Percentiles rank a stretch among this genome's conserved stretches.
These are phyloP conservation scores for Macquaria ambigua DNA, from an alignment of 2,113 vertebrate species.

Conservation along the genomic window DNA sequence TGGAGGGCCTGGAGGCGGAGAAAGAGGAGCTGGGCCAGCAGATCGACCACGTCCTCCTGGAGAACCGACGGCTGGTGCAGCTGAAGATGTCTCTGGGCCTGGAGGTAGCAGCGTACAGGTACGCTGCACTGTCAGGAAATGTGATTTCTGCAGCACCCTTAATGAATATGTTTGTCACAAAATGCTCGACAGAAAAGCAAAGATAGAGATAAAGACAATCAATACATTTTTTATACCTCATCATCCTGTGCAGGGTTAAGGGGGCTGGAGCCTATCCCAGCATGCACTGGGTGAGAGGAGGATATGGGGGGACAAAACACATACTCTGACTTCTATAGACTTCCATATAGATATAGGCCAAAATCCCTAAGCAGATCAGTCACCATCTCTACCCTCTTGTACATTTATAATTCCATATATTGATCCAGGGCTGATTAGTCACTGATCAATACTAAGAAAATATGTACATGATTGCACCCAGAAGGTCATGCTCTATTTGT, in stretches of 20 bases:
- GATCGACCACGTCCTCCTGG: conserved; percentile 67
- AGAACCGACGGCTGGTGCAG: conserved; percentile 78
- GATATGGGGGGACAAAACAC: no score
- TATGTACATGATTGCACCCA: no score
- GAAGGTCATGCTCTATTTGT: no score
- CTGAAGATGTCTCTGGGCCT: conserved; percentile 81
- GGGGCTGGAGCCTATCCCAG: not conserved
- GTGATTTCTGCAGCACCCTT: not conserved
- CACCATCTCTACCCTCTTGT: no score
- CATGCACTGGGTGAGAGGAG: not conserved
- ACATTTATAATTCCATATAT: not conserved
- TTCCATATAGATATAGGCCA: no score
- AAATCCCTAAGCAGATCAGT: not conserved
- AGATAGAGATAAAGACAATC: no score
- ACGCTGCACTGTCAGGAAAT: not conserved
- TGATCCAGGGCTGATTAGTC: not conserved
- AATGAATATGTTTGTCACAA: not conserved
- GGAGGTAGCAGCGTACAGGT: conserved; percentile 86
- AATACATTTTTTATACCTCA: no score
- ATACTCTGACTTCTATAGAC: no score
- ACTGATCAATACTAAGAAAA: no score
- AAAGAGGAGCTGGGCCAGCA: conserved; percentile 71
- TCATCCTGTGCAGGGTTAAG: not conserved
- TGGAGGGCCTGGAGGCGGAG: conserved; percentile 75
- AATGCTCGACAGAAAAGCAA: not conserved